Evolutionary conservation across 2,888 invertebrate genomes (phyloP), one percentile per base, ranked within the genome.

Genomic region (Dinocampus coccinellae): DNA sequence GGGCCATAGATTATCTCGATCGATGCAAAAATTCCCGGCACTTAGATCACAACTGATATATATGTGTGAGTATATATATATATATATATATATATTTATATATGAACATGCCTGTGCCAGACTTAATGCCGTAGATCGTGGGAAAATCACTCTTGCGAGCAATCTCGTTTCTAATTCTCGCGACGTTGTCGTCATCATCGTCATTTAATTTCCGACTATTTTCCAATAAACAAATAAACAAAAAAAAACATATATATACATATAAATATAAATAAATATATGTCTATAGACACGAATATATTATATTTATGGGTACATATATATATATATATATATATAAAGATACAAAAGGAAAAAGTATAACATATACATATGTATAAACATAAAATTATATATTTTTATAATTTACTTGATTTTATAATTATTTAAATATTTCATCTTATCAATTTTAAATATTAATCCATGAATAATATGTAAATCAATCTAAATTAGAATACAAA

Each of bases 11-110:
- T 78, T 79, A 80, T 76, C 76, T 72, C 73, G 70, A 73, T 60
- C 69, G 75, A 76, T 74, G 78, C 75, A 79, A 80, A 80, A 80
- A 80, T 80, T 75, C 70, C 72, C 68, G 70, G 72, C 72, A 71
- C 72, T 74, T 75, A 78, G 76, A 78, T 77, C 77, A 76, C 77
- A 75, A 77, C 73, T 76, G 77, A 78, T 77, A 76, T 72, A 73
- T 58, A 24, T 13, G 26, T 42, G 24, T 24, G 63, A n/a, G 20
- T 26, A 11, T 20, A 42, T 26, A 22, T 29, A 7, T n/a, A n/a
- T n/a, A n/a, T n/a, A n/a, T n/a, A n/a, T n/a, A n/a, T n/a, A n/a
- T n/a, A n/a, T n/a, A n/a, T n/a, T n/a, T n/a, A n/a, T 39, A 4
- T 39, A n/a, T n/a, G 16, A 16, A 16, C 16, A 47, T n/a, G 47